Conservation (phyloP, 2,113 vertebrate species). For the Amblyopsis rosae region DNA sequence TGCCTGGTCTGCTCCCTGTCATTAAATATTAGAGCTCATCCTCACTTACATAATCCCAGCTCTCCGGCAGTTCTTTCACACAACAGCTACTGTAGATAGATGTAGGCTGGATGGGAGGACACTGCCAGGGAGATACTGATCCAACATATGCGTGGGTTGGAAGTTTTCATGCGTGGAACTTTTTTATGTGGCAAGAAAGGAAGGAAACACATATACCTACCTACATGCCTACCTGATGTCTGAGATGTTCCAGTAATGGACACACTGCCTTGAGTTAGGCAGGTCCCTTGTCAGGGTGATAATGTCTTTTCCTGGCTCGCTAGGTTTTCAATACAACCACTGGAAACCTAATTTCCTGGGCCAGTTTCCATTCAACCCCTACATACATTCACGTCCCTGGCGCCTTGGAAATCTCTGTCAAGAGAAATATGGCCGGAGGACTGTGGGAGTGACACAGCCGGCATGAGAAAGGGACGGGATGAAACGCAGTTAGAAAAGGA, state of each 20-base stretch:
- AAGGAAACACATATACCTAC: no score
- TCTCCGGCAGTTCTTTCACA: constrained; percentile 8
- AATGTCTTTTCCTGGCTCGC: constrained; percentile 64
- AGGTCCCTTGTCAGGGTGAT: constrained; percentile 50
- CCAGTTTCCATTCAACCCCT: constrained; percentile 52
- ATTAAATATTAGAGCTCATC: constrained; percentile 10
- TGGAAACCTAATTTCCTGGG: constrained; percentile 72
- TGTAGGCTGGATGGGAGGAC: not conserved
- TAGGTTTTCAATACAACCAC: constrained; percentile 44
- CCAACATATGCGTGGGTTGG: constrained; percentile 1
- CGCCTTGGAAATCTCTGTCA: constrained; percentile 27
- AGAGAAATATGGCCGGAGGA: constrained; percentile 17
- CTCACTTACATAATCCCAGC: constrained; percentile 22
- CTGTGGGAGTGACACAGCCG: not conserved
- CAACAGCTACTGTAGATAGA: constrained; percentile 6
- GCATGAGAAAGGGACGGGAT: not conserved
- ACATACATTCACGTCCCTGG: constrained; percentile 13
- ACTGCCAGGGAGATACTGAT: constrained; percentile 8
- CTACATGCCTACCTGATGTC: not conserved
- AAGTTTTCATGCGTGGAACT: not conserved
- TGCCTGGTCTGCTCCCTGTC: not conserved
- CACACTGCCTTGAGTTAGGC: constrained; percentile 21
- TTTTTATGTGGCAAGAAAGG: no score
- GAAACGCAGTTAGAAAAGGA: not conserved
- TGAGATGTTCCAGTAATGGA: constrained; percentile 25